These are phyloP conservation scores for Cyprinodon tularosa DNA, from an alignment of 2,113 vertebrate species.

Conservation along the genomic window DNA sequence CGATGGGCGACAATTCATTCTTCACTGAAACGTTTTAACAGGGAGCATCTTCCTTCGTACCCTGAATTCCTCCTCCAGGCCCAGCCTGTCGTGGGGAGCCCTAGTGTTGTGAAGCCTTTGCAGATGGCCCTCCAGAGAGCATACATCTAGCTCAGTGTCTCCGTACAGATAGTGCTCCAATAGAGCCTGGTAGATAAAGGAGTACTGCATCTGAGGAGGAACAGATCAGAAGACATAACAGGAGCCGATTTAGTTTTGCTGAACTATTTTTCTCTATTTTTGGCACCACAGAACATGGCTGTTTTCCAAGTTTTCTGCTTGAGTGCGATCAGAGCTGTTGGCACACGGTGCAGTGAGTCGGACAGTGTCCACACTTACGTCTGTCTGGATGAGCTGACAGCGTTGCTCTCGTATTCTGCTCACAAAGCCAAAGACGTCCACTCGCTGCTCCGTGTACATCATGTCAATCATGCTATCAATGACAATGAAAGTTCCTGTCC, in stretches of 20 bases:
- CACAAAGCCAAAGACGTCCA: constrained; percentile 94
- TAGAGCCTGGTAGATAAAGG: constrained; percentile 98
- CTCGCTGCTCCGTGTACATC: constrained; percentile 89
- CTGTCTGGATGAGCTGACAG: constrained; percentile 98
- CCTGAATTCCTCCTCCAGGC: constrained; percentile 96
- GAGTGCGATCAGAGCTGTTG: constrained; percentile 60
- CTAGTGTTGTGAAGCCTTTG: constrained; percentile 86
- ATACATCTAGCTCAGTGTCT: constrained; percentile 97
- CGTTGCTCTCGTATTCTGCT: constrained; percentile 93
- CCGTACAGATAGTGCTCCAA: constrained; percentile 96
- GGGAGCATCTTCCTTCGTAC: constrained; percentile 75
- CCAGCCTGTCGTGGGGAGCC: constrained; percentile 87
- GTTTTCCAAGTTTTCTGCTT: constrained; percentile 37
- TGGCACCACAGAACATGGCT: constrained; percentile 21
- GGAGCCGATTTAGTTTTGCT: constrained; percentile 37
- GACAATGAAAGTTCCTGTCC: constrained; percentile 96
- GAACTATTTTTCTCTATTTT: constrained; percentile 14
- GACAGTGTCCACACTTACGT: constrained; percentile 86
- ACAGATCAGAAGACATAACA: constrained; percentile 32
- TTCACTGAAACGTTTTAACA: constrained; percentile 63
- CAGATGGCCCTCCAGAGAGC: constrained; percentile 94
- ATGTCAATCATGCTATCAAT: constrained; percentile 98
- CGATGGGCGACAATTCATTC: constrained; percentile 63
- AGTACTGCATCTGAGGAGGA: constrained; percentile 92
- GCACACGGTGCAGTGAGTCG: constrained; percentile 54